These are phyloP conservation scores for Datnioides undecimradiatus DNA, from an alignment of 2,113 vertebrate genomes.

Conservation along the genomic window DNA sequence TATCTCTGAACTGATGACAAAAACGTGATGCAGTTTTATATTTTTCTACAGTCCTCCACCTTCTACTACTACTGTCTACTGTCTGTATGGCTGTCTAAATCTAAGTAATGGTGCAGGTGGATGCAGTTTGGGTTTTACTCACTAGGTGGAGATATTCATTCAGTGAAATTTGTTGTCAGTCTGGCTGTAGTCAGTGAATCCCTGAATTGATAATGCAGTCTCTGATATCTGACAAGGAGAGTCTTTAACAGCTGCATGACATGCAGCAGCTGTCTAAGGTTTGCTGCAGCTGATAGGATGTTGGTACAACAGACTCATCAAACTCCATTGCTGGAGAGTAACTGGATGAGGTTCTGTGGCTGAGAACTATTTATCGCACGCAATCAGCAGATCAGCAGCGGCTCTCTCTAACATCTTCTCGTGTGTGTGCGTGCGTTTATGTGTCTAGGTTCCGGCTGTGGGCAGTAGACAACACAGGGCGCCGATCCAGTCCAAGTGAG, in stretches of 20 bases:
- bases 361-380: not conserved
- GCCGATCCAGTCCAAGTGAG: constrained; percentile 93
- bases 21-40: not conserved
- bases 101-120: constrained; percentile 23
- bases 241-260: not conserved
- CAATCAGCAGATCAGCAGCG: not conserved
- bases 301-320: constrained; percentile 6
- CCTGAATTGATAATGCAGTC: constrained; percentile 22
- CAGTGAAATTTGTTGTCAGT: constrained; percentile 33
- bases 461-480: constrained; percentile 97
- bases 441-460: constrained; percentile 93
- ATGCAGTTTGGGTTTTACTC: constrained; percentile 51
- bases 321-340: not conserved
- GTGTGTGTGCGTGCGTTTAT: constrained; percentile 11
- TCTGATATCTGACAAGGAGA: not conserved
- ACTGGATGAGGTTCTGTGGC: not conserved
- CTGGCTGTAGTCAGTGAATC: not conserved
- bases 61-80: not conserved
- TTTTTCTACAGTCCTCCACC: not conserved
- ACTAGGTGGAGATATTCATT: constrained; percentile 76
- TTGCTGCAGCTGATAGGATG: not conserved
- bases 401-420: not conserved
- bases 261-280: not conserved
- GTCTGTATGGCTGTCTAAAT: not conserved
- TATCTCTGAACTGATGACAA: not conserved